These are phyloP conservation scores for Crocidura indochinensis DNA, from an alignment of 2,797 vertebrate genomes.

Conservation along the genomic window DNA sequence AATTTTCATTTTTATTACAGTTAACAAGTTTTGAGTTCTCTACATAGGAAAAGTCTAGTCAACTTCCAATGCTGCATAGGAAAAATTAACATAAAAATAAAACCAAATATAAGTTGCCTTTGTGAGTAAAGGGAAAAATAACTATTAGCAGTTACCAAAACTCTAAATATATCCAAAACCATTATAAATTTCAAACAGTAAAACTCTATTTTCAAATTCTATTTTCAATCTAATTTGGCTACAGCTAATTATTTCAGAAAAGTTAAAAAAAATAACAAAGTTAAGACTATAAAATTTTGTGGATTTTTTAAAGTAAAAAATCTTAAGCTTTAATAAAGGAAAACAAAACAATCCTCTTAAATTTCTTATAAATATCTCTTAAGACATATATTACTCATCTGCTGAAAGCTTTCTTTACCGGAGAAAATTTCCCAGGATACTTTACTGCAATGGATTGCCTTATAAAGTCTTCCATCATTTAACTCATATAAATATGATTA, in stretches of 20 bases:
- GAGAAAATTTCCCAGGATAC: slow-evolving; percentile 79
- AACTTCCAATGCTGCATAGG: slow-evolving; percentile 74
- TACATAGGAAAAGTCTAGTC: slow-evolving; percentile 78
- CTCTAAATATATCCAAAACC: slow-evolving; percentile 69
- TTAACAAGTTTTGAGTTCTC: slow-evolving; percentile 73
- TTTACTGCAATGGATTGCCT: slow-evolving; percentile 67
- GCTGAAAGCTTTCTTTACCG: slow-evolving; percentile 77
- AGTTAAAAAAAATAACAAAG: slow-evolving; percentile 84
- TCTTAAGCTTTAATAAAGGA: slow-evolving; percentile 82
- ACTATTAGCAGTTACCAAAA: slow-evolving; percentile 80
- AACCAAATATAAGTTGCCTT: slow-evolving; percentile 58
- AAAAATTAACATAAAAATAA: slow-evolving; percentile 73
- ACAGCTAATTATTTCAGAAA: slow-evolving; percentile 81
- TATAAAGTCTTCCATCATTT: slow-evolving; percentile 43
- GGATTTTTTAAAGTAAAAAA: slow-evolving; percentile 81
- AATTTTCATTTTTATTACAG: slow-evolving; percentile 81
- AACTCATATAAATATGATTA: slow-evolving; percentile 44
- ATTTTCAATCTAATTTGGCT: slow-evolving; percentile 79
- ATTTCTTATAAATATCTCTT: slow-evolving; percentile 80
- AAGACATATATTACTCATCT: slow-evolving; percentile 83
- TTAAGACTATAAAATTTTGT: slow-evolving; percentile 82
- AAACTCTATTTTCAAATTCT: slow-evolving; percentile 79
- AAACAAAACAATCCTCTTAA: slow-evolving; percentile 75
- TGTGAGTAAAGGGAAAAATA: slow-evolving; percentile 61
- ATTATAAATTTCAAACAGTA: slow-evolving; percentile 81